Base-by-base conservation (phyloP, 2,113 vertebrate genomes). In the Reinhardtius hippoglossoides region DNA sequence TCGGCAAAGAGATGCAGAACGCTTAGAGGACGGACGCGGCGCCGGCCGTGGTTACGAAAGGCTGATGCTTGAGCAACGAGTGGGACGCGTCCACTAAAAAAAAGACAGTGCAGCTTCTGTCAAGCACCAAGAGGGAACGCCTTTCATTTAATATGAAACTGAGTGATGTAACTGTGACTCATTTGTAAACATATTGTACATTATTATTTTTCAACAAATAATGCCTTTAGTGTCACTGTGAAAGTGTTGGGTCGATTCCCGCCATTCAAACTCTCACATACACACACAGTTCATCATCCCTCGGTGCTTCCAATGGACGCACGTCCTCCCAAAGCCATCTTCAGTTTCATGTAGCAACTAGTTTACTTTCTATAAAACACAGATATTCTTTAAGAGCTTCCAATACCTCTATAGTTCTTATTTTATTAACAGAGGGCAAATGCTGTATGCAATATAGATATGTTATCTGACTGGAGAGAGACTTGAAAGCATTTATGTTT, bases 1-100 rank as follows among this genome's bases (percentile, higher is more conserved):
- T 99, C 57, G 97, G 97, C 92, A 98, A 98, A 86, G 97, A 99
- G 89, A 98, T 98, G 96, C 96, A 98, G 87, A 97, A 95, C 2
- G 94, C 96, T 90, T 98, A 96, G 86, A 81, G 63, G 20, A 23
- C 52, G 16, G 61, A 37, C 44, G 35, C 68, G 0, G 57, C 1
- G 60, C n/a, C 18, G 62, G 71, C 65, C 72, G 23, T 24, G 52
- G 24, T 37, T 16, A 10, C 20, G 24, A 77, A 70, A 82, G 64
- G 78, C 85, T 74, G 76, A 79, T 86, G 93, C 90, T 94, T 88
- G 81, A 88, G 61, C 65, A 42, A 67, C 90, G 90, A 72, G 76
- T 86, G 85, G 48, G 76, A 73, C 48, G 37, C 37, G 24, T 79
- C 69, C 68, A 44, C 44, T 57, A 40, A 62, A 80, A 62, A 80